Conservation (phyloP, 1,140 invertebrate species). For the Bombus huntii region DNA sequence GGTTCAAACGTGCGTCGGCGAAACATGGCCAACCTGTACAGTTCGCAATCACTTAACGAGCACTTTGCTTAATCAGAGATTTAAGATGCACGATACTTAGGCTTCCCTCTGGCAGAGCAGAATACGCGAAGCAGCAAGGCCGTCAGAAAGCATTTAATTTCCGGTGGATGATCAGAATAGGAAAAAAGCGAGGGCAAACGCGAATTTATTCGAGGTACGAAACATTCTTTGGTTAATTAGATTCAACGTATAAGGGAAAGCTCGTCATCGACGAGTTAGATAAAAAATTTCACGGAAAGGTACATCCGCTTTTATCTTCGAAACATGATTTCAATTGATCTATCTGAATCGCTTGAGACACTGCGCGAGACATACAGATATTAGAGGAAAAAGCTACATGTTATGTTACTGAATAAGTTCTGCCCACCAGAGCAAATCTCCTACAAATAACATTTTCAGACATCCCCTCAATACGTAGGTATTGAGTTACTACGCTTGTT, state of each 20-base stretch:
- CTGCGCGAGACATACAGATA: not conserved
- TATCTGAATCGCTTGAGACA: not conserved
- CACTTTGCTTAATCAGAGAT: not conserved
- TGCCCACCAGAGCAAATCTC: not conserved
- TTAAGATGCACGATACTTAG: not conserved
- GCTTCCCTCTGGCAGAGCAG: too few species aligned
- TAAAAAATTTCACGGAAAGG: not conserved
- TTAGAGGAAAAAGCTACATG: too few species aligned
- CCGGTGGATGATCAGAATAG: not conserved
- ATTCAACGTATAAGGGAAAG: not conserved
- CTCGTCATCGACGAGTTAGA: not conserved
- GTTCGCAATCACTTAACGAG: not conserved
- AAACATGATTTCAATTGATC: not conserved
- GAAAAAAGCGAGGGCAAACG: not conserved
- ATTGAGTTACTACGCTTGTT: too few species aligned
- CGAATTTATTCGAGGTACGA: not conserved
- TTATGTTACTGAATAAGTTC: not conserved
- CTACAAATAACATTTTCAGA: not conserved
- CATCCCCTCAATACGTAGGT: too few species aligned
- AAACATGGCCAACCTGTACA: not conserved
- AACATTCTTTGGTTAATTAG: constrained; percentile 9
- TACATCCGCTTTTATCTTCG: not conserved
- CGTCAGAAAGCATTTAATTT: constrained; percentile 41
- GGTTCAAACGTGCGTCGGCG: too few species aligned
- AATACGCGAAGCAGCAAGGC: not conserved